A percentile compares a stretch with the other conserved stretches of the same genome.
phyloP scores from a whole-genome alignment of 2,113 vertebrate species.

The Erinaceus europaeus region DNA sequence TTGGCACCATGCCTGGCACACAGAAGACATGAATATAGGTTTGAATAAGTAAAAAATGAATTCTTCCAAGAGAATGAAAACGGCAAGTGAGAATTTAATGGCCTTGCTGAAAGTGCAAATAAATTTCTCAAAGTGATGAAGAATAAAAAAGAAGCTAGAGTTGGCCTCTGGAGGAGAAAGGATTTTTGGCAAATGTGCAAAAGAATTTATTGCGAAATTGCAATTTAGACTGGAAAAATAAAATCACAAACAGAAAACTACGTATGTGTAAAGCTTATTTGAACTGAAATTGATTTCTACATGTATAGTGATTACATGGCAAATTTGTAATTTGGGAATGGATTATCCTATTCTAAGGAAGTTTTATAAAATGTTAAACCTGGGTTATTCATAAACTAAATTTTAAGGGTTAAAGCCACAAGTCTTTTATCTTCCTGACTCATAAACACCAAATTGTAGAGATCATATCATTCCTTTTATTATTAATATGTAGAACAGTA shows the following conservation, averaged over 20 bases:
- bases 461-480: background rate
- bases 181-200: constrained; percentile 39
- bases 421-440: background rate
- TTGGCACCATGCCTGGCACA: background rate
- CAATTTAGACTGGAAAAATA: constrained; percentile 34
- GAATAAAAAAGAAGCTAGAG: constrained; percentile 28
- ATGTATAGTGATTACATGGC: background rate
- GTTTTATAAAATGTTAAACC: constrained; percentile 43
- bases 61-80: constrained; percentile 30
- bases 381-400: background rate
- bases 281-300: constrained; percentile 32
- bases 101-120: constrained; percentile 38
- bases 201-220: constrained; percentile 38
- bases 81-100: constrained; percentile 38
- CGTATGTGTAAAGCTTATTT: constrained; percentile 10
- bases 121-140: background rate
- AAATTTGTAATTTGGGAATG: constrained; percentile 18
- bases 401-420: constrained; percentile 18
- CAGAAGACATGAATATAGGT: background rate
- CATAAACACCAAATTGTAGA: background rate
- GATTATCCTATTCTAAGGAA: background rate
- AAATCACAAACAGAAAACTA: constrained; percentile 13
- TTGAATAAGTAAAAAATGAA: background rate
- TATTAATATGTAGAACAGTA: background rate
- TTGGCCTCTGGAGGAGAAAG: constrained; percentile 35